These are phyloP conservation scores for Nothocercus julius DNA, from an alignment of 2,113 vertebrate genomes.

Conservation along the genomic window DNA sequence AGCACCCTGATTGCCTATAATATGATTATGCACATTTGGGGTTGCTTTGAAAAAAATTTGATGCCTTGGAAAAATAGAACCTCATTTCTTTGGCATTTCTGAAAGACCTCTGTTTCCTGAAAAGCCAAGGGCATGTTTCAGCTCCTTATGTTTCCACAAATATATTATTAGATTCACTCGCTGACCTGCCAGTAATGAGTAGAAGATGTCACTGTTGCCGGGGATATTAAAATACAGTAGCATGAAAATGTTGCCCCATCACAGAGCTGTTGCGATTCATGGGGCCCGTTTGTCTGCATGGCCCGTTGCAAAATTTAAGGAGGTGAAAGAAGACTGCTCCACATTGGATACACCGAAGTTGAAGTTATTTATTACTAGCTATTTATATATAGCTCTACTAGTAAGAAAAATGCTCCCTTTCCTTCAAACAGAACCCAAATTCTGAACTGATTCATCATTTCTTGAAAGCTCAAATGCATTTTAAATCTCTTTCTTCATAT, in stretches of 20 bases:
- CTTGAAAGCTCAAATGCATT: not conserved
- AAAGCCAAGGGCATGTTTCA: conserved; percentile 39
- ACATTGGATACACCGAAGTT: not conserved
- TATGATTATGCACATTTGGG: conserved; percentile 30
- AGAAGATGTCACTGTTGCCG: conserved; percentile 24
- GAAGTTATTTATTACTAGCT: not conserved
- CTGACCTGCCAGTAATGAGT: conserved; percentile 37
- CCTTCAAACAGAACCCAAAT: not conserved
- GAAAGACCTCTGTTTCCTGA: conserved; percentile 15
- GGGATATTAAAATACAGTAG: conserved; percentile 13
- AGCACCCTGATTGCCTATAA: conserved; percentile 49
- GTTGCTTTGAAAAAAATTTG: not conserved
- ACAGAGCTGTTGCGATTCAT: not conserved
- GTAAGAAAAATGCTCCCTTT: not conserved
- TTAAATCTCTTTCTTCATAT: not conserved
- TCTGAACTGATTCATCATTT: not conserved
- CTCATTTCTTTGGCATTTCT: conserved; percentile 42
- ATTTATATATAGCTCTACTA: not conserved
- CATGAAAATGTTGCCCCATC: not conserved
- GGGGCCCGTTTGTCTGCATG: not conserved
- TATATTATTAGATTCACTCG: conserved; percentile 15
- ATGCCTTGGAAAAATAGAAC: conserved; percentile 57
- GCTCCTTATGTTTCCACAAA: conserved; percentile 19
- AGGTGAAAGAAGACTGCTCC: not conserved
- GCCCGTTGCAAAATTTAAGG: not conserved